phyloP scores from a whole-genome alignment of 2,113 vertebrate species.

The Tragelaphus scriptus region DNA sequence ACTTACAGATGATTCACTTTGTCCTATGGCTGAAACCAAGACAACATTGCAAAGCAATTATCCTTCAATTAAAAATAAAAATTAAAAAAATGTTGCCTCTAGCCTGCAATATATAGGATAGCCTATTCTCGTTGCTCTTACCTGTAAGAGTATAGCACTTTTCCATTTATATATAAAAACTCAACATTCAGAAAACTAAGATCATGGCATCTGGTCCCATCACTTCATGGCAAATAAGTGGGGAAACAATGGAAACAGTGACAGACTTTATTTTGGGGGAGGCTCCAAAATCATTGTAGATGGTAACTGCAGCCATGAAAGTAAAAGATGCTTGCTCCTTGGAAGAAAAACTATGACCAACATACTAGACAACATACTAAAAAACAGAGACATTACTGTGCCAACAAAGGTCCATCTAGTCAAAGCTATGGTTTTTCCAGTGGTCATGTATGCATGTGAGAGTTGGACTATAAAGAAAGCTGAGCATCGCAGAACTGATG shows the following conservation, averaged over 20 bases:
- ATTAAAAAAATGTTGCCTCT: background rate
- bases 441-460: background rate
- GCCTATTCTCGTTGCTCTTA: background rate
- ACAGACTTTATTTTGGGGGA: background rate
- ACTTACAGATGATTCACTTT: background rate
- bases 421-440: background rate
- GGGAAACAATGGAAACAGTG: background rate
- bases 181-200: background rate
- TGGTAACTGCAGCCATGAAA: background rate
- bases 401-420: background rate
- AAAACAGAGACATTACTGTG: background rate
- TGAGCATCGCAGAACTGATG: accelerated
- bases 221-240: background rate
- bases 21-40: background rate
- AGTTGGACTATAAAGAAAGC: background rate
- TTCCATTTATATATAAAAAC: background rate
- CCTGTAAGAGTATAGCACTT: background rate
- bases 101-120: background rate
- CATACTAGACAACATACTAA: background rate
- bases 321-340: background rate
- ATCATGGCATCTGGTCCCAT: background rate
- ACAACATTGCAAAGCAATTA: background rate
- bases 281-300: background rate
- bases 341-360: background rate
- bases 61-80: background rate